Conservation (phyloP, 2,888 invertebrate species). For the Euzophera pinguis region DNA sequence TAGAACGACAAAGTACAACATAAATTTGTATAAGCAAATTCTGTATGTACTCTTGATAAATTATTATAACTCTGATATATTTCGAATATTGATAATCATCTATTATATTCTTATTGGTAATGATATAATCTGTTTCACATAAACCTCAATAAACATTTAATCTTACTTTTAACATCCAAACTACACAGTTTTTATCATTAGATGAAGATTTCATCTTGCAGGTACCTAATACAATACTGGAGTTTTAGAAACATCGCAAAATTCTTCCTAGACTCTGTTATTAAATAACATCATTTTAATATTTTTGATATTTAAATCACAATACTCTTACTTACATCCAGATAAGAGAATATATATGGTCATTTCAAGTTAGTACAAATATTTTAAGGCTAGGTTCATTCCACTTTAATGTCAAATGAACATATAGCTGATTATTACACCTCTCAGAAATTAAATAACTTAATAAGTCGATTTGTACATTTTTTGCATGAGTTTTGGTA, state of each 20-base stretch:
- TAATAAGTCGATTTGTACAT: no score
- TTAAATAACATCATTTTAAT: not conserved
- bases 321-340: no score
- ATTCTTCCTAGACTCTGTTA: not conserved
- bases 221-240: not conserved
- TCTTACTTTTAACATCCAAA: constrained; percentile 17
- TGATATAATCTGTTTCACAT: constrained; percentile 1
- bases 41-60: not conserved
- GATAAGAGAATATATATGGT: no score
- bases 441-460: no score
- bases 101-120: constrained; percentile 4
- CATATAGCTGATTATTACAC: no score
- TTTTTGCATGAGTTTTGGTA: no score
- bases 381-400: no score
- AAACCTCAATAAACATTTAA: constrained; percentile 16
- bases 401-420: no score
- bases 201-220: not conserved
- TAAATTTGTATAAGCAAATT: constrained; percentile 8
- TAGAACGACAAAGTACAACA: constrained; percentile 20
- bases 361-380: not conserved
- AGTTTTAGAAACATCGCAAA: not conserved
- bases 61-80: not conserved
- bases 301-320: not conserved
- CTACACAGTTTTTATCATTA: constrained; percentile 18
- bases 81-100: not conserved